phyloP scores from a whole-genome alignment of 2,888 invertebrate species.

The Eurois occulta region DNA sequence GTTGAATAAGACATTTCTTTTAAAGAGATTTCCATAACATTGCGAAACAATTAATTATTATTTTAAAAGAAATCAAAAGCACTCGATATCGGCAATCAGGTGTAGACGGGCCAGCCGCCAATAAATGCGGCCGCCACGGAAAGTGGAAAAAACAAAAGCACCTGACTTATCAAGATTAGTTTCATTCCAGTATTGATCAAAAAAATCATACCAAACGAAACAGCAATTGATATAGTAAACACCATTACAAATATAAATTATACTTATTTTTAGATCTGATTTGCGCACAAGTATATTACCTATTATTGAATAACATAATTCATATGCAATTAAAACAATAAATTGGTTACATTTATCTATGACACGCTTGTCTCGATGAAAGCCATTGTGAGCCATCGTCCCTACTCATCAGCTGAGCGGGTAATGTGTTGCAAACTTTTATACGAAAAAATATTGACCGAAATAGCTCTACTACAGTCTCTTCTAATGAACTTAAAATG shows the following conservation, averaged over 20 bases:
- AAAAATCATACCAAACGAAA: constrained; percentile 1
- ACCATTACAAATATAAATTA: not conserved
- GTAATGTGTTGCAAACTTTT: not conserved
- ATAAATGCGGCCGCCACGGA: not conserved
- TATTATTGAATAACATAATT: not conserved
- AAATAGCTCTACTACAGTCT: not conserved
- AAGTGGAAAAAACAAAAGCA: not conserved
- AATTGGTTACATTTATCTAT: not conserved
- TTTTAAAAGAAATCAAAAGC: not conserved
- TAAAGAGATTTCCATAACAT: not conserved
- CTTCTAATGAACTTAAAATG: not conserved
- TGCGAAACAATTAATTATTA: not conserved
- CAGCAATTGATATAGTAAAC: constrained; percentile 2
- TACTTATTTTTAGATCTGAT: not conserved
- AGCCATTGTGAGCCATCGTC: not conserved
- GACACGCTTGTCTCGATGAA: not conserved
- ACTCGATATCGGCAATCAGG: not conserved
- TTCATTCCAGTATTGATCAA: not conserved
- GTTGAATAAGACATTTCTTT: constrained; percentile 39
- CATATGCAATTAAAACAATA: not conserved
- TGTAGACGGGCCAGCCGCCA: not conserved
- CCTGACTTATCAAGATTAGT: not conserved
- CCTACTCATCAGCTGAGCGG: not conserved
- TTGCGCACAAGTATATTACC: not conserved
- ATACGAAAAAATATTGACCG: not conserved